Percentiles rank a stretch among this genome's conserved stretches.
These are phyloP conservation scores for Drosophila dunni DNA, from an alignment of 1,140 invertebrate species.

Conservation along the genomic window DNA sequence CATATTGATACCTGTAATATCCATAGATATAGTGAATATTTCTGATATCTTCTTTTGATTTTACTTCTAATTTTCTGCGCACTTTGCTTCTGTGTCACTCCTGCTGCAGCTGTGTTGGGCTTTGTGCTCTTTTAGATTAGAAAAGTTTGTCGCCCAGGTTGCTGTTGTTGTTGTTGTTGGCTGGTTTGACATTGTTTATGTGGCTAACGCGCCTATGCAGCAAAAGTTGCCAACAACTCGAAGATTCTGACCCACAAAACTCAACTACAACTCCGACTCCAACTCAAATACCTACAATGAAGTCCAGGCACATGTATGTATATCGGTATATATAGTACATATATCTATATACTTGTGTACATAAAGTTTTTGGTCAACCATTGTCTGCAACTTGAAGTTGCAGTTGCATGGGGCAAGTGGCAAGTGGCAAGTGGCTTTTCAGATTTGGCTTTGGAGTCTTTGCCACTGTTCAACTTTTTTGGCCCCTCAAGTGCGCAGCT, in stretches of 20 bases:
- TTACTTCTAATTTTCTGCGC: not conserved
- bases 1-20: conserved; percentile 4
- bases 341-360: conserved; percentile 3
- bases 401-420: conserved; percentile 26
- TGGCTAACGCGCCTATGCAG: conserved; percentile 52
- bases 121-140: conserved; percentile 55
- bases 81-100: not conserved
- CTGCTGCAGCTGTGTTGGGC: conserved; percentile 23
- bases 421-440: not conserved
- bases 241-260: conserved; percentile 12
- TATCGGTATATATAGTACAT: conserved; percentile 1
- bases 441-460: conserved; percentile 17
- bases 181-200: conserved; percentile 51
- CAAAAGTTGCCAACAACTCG: conserved; percentile 26
- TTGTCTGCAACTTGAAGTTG: conserved; percentile 19
- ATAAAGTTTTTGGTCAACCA: conserved; percentile 43
- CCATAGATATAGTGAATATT: not conserved
- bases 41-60: not conserved
- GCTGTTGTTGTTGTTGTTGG: conserved; percentile 24
- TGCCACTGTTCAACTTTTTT: conserved; percentile 30
- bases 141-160: conserved; percentile 42
- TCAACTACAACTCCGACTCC: too few relatives aligned
- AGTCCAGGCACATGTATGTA: not conserved
- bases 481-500: conserved; percentile 24
- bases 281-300: not conserved